These are phyloP conservation scores for Venustaconcha ellipsiformis DNA, from an alignment of 1,140 invertebrate genomes.

Conservation along the genomic window DNA sequence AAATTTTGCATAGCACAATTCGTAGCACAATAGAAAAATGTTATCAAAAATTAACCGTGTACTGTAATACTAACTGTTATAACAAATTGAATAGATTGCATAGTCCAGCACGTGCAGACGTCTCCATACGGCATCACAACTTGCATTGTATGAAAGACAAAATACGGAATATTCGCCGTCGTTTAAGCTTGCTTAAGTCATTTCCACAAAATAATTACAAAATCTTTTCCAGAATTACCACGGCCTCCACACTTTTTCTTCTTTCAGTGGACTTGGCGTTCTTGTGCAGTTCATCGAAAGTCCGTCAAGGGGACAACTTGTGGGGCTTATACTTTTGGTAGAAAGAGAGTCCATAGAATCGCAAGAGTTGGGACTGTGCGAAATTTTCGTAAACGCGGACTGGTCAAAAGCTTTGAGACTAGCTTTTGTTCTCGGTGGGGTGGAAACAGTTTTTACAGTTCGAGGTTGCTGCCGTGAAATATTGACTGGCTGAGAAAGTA, in stretches of 20 bases:
- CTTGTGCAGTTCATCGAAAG: conserved; percentile 12
- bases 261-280: conserved; percentile 32
- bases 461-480: not conserved
- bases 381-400: conserved; percentile 28
- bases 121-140: no score
- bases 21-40: no score
- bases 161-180: no score
- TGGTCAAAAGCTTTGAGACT: conserved; percentile 30
- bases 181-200: no score
- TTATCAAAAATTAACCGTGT: no score
- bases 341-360: conserved; percentile 25
- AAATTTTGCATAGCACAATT: no score
- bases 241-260: conserved; percentile 30
- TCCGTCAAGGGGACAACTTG: conserved; percentile 14
- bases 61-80: no score
- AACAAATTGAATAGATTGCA: no score
- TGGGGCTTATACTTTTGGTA: not conserved
- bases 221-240: conserved; percentile 1
- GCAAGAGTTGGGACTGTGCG: conserved; percentile 11
- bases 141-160: no score
- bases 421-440: conserved; percentile 32
- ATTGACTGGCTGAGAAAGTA: not conserved
- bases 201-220: no score
- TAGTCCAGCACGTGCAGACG: no score
- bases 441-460: not conserved